A percentile compares a stretch with the other conserved stretches of the same genome.
Conservation (phyloP, 2,113 vertebrate genomes). For the Emydura subglobosa region DNA sequence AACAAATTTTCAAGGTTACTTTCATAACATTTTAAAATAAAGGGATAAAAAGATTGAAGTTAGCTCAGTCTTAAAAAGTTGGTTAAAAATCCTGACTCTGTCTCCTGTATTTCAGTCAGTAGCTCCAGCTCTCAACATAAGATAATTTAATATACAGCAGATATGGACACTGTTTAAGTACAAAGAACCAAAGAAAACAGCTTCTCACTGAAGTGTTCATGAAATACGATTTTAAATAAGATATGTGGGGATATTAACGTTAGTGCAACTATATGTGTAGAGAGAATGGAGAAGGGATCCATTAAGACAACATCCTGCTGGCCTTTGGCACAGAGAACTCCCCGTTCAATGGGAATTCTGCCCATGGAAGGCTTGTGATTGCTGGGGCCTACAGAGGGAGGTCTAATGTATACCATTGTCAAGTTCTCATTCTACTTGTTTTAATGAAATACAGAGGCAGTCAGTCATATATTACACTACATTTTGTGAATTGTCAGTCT, state of each 20-base stretch:
- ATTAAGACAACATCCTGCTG: not conserved
- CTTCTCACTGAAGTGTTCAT: not conserved
- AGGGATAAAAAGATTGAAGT: not conserved
- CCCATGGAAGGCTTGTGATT: not conserved
- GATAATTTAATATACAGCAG: not conserved
- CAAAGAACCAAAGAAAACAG: not conserved
- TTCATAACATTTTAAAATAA: slow-evolving; percentile 41
- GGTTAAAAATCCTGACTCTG: not conserved
- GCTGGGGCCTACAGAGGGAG: not conserved
- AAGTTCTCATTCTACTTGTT: not conserved
- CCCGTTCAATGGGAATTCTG: not conserved
- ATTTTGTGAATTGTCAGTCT: not conserved
- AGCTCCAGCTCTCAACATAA: not conserved
- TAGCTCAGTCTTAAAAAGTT: not conserved
- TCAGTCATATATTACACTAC: not conserved
- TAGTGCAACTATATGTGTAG: not conserved
- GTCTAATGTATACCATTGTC: not conserved
- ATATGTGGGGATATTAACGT: not conserved
- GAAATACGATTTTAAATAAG: not conserved
- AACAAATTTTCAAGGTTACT: slow-evolving; percentile 7
- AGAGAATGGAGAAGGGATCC: not conserved
- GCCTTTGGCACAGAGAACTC: not conserved
- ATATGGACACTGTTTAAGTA: not conserved
- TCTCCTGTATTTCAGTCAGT: not conserved
- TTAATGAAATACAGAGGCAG: not conserved